These are phyloP conservation scores for Lepus americanus DNA, from an alignment of 2,113 vertebrate species.

Conservation along the genomic window DNA sequence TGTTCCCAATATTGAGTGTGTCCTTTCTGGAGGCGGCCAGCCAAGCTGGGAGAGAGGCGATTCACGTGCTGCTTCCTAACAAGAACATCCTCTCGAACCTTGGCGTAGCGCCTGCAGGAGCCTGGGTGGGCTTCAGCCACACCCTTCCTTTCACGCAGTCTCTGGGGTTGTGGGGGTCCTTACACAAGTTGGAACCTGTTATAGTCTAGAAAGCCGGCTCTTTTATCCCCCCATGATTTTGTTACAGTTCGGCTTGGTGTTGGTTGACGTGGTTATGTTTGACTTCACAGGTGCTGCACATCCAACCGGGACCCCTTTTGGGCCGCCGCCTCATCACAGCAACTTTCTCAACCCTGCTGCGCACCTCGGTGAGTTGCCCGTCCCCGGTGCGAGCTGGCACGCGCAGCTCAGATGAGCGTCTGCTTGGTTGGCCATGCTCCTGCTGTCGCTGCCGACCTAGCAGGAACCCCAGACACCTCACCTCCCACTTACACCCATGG, in stretches of 20 bases:
- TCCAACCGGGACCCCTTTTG: constrained; percentile 93
- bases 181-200: not conserved
- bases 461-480: fast-evolving
- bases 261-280: constrained; percentile 66
- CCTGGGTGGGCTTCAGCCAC: not conserved
- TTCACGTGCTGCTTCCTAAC: not conserved
- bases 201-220: fast-evolving
- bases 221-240: constrained; percentile 65
- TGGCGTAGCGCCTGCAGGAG: fast-evolving
- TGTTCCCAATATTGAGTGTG: too few species aligned
- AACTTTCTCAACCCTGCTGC: constrained; percentile 95
- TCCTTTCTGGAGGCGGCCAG: not conserved
- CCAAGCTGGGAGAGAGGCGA: not conserved
- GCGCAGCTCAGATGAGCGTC: not conserved
- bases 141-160: fast-evolving
- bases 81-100: not conserved
- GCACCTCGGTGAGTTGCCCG: constrained; percentile 92
- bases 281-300: constrained; percentile 92
- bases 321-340: constrained; percentile 95
- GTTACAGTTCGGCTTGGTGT: too few species aligned
- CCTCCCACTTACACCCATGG: fast-evolving
- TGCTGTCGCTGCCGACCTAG: fast-evolving
- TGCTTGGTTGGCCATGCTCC: fast-evolving
- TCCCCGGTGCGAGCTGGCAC: fast-evolving
- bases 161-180: not conserved